Conservation (phyloP, 2,113 vertebrate genomes). For the Parus major region DNA sequence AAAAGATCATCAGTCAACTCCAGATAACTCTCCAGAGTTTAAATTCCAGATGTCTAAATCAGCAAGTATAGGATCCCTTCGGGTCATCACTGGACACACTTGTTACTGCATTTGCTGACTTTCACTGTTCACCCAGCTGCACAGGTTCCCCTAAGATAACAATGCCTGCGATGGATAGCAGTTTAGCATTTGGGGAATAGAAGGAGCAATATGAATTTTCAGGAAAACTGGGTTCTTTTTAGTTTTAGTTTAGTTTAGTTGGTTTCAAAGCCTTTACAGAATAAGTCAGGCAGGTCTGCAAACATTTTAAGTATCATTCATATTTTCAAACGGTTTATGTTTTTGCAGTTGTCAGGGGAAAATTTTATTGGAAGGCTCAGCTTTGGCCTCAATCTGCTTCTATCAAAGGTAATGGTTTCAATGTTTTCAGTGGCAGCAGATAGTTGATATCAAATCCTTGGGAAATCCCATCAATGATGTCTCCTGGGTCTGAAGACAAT, state of each 20-base stretch:
- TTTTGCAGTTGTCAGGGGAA: not conserved
- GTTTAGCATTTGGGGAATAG: not conserved
- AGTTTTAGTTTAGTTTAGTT: not conserved
- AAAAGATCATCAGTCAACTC: not conserved
- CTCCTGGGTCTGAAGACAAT: not conserved
- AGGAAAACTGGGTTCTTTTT: not conserved
- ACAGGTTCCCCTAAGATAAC: not conserved
- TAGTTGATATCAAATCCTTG: not conserved
- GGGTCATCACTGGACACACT: not conserved
- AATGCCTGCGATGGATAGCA: rapidly evolving
- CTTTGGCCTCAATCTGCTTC: not conserved
- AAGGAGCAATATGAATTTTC: not conserved
- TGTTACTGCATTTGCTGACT: not conserved
- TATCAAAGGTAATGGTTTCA: not conserved
- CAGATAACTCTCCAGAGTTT: not conserved
- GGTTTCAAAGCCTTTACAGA: not conserved
- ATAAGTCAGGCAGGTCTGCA: not conserved
- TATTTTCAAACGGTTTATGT: not conserved
- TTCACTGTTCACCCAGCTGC: not conserved
- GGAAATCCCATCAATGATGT: not conserved
- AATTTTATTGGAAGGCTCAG: not conserved
- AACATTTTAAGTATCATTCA: not conserved
- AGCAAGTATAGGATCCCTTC: not conserved
- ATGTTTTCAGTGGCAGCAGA: not conserved
- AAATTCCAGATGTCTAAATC: not conserved